A percentile compares a stretch with the other conserved stretches of the same genome.
Evolutionary conservation across 30 jellyfish, hydroid and myxozoan species (phyloP).

Genomic region (Aurelia sp.): DNA sequence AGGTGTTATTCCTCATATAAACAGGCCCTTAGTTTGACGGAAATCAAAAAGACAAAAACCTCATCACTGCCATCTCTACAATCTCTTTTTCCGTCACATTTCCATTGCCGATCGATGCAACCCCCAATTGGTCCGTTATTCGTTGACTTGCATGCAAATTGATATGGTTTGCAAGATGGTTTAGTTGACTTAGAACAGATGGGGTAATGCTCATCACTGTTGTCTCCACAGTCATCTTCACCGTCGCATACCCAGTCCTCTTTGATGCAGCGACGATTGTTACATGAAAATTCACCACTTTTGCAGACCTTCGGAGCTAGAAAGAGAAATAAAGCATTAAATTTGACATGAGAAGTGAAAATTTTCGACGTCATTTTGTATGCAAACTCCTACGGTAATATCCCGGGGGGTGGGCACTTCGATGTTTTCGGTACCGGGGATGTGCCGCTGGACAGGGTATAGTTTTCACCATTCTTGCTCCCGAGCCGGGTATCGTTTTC

Average conservation of each 20-base stretch:
- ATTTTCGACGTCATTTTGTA: too few relatives aligned
- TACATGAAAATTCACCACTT: constrained; percentile 62
- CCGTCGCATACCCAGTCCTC: constrained; percentile 82
- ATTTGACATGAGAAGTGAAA: too few relatives aligned
- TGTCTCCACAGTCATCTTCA: constrained; percentile 79
- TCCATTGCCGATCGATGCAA: constrained; percentile 51
- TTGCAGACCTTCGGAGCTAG: constrained; percentile 69
- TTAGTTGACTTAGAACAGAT: constrained; percentile 33
- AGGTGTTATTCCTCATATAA: too few relatives aligned
- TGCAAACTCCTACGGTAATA: too few relatives aligned
- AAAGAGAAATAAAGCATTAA: background rate
- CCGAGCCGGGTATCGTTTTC: too few relatives aligned
- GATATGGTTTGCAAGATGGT: constrained; percentile 40
- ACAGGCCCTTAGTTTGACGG: too few relatives aligned
- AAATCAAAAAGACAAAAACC: background rate
- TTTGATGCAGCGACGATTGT: constrained; percentile 55
- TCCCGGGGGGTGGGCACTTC: too few relatives aligned
- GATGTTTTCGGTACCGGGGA: too few relatives aligned
- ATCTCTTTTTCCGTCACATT: constrained; percentile 79
- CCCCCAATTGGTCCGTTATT: constrained; percentile 37
- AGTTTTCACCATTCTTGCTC: too few relatives aligned
- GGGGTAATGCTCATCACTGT: constrained; percentile 74
- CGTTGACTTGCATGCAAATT: constrained; percentile 67
- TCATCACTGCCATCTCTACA: constrained; percentile 90
- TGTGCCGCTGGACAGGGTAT: too few relatives aligned